Conservation (phyloP, 2,888 invertebrate species). For the Hirtodrosophila alboralis region DNA sequence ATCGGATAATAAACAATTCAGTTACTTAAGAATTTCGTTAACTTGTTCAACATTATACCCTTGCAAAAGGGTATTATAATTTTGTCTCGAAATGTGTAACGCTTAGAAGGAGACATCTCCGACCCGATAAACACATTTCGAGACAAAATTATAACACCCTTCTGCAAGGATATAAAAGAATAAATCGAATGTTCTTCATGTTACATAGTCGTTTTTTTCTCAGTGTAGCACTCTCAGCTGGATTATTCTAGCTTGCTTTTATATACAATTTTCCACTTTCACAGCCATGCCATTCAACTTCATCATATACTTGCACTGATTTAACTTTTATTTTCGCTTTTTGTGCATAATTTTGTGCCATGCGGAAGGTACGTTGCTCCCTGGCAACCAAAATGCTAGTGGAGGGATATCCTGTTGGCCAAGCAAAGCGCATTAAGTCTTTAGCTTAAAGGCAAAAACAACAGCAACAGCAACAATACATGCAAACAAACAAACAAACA, state of each 20-base stretch:
- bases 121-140: too few relatives aligned
- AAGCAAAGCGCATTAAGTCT: constrained; percentile 73
- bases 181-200: too few relatives aligned
- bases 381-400: constrained; percentile 19
- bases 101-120: too few relatives aligned
- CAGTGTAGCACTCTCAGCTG: too few relatives aligned
- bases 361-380: constrained; percentile 14
- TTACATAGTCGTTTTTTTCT: too few relatives aligned
- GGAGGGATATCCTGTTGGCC: constrained; percentile 28
- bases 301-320: constrained; percentile 57
- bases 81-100: too few relatives aligned
- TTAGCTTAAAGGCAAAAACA: constrained; percentile 67
- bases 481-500: constrained; percentile 34
- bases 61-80: too few relatives aligned
- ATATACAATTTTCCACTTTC: constrained; percentile 48
- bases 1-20: too few relatives aligned
- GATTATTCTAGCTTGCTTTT: neutral
- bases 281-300: constrained; percentile 40
- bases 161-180: too few relatives aligned
- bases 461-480: constrained; percentile 40
- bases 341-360: constrained; percentile 48
- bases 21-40: too few relatives aligned
- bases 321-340: constrained; percentile 58
- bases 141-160: too few relatives aligned
- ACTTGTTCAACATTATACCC: too few relatives aligned